Conservation (phyloP, 2,888 invertebrate species). For the Deroplatys truncata region DNA sequence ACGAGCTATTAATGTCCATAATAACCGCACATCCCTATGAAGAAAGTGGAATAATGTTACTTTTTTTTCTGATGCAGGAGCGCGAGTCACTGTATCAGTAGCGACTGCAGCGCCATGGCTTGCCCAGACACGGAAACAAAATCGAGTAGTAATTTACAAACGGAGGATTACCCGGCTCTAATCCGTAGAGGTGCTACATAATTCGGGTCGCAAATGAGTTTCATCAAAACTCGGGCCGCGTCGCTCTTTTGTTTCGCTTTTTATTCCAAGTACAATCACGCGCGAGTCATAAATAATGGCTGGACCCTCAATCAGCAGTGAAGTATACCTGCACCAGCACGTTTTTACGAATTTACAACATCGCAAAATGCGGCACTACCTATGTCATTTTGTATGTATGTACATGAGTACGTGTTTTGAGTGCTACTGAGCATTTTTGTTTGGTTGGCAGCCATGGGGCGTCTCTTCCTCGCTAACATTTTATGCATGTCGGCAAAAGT, state of each 20-base stretch:
- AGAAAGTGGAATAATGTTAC: too few species aligned
- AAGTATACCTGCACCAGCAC: neutral
- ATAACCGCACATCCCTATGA: neutral
- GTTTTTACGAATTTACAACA: neutral
- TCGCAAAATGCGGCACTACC: neutral
- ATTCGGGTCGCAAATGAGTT: neutral
- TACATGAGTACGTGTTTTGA: neutral
- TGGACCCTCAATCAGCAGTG: neutral
- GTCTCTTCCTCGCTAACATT: too few species aligned
- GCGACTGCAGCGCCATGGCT: too few species aligned
- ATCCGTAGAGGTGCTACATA: neutral
- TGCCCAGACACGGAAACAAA: neutral
- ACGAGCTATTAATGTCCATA: neutral
- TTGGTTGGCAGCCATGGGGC: neutral
- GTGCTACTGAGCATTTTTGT: neutral
- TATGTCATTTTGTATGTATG: neutral
- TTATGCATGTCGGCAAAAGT: neutral
- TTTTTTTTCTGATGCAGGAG: neutral
- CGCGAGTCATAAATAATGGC: neutral
- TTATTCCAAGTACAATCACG: neutral
- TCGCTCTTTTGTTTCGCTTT: neutral
- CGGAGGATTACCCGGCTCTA: neutral
- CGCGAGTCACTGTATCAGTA: too few species aligned
- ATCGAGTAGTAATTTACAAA: neutral
- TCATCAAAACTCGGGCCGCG: neutral